These are phyloP conservation scores for Alsophila aescularia DNA, from an alignment of 2,888 invertebrate genomes.

Conservation along the genomic window DNA sequence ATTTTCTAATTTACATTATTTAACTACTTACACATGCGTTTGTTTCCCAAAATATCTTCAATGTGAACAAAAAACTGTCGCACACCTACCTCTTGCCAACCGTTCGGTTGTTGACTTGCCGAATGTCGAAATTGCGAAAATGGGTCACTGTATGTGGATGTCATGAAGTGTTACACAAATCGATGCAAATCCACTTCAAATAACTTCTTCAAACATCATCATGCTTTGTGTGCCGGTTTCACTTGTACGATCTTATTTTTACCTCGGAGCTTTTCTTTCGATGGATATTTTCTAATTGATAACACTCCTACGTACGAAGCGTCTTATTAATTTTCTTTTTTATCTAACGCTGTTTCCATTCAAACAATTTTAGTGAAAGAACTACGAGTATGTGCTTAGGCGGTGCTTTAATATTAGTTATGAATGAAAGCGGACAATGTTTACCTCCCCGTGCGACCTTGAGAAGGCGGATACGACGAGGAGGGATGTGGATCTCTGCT, in stretches of 20 bases:
- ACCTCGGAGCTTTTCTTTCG: constrained; percentile 28
- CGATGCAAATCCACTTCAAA: constrained; percentile 60
- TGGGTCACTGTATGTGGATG: constrained; percentile 70
- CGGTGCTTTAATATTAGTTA: constrained; percentile 39
- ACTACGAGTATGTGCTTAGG: not conserved
- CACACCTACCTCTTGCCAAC: constrained; percentile 67
- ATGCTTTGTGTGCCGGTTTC: constrained; percentile 26
- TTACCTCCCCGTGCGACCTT: constrained; percentile 75
- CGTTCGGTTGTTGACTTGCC: constrained; percentile 57
- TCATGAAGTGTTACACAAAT: constrained; percentile 64
- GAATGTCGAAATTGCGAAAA: constrained; percentile 73
- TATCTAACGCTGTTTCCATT: constrained; percentile 20
- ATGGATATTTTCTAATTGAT: constrained; percentile 17
- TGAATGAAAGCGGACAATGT: constrained; percentile 60
- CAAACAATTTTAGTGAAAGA: constrained; percentile 20
- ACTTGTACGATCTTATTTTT: constrained; percentile 33
- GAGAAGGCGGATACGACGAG: constrained; percentile 52
- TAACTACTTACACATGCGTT: constrained; percentile 9
- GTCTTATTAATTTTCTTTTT: constrained; percentile 2
- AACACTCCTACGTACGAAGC: constrained; percentile 8
- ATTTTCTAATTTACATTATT: not conserved
- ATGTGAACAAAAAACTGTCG: constrained; percentile 60
- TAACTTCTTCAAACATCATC: constrained; percentile 14
- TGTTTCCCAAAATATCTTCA: constrained; percentile 60
- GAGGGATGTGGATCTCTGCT: constrained; percentile 47